A percentile compares a stretch with the other conserved stretches of the same genome.
Conservation (phyloP, 2,888 invertebrate species). For the Erynnis tages region DNA sequence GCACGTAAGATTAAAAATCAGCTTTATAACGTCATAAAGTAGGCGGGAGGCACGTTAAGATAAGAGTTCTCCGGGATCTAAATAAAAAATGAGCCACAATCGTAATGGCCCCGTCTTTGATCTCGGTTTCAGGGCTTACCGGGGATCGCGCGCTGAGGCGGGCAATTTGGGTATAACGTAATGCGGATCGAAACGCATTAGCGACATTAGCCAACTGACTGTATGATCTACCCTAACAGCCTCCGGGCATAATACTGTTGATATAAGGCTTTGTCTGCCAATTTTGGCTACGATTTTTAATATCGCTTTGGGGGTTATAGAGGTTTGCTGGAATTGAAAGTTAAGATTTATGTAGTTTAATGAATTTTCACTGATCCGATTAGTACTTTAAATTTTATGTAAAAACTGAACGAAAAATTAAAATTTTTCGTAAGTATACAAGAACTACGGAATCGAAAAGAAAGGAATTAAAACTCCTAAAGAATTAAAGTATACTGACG, state of each 20-base stretch:
- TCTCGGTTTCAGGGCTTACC: constrained; percentile 78
- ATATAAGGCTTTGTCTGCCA: constrained; percentile 14
- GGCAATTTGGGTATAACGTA: constrained; percentile 76
- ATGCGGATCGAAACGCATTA: constrained; percentile 69
- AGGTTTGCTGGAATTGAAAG: neutral
- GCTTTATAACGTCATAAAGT: constrained; percentile 80
- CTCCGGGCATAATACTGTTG: constrained; percentile 22
- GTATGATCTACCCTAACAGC: constrained; percentile 27
- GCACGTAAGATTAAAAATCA: constrained; percentile 79
- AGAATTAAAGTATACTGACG: too few relatives aligned
- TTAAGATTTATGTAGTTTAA: neutral
- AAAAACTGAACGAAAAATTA: too few relatives aligned
- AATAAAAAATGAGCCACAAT: constrained; percentile 82
- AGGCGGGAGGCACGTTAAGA: constrained; percentile 68
- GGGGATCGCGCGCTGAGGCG: constrained; percentile 68
- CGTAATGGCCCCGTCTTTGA: constrained; percentile 76
- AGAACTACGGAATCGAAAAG: too few relatives aligned
- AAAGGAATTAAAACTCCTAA: too few relatives aligned
- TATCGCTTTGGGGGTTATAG: neutral
- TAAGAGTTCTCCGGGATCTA: constrained; percentile 69
- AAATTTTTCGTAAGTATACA: too few relatives aligned
- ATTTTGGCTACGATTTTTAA: constrained; percentile 11
- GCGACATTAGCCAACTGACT: constrained; percentile 74
- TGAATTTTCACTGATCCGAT: too few relatives aligned
- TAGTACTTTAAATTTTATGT: too few relatives aligned